Evolutionary conservation across 2,888 invertebrate genomes (phyloP).

Genomic region (Tuta absoluta): DNA sequence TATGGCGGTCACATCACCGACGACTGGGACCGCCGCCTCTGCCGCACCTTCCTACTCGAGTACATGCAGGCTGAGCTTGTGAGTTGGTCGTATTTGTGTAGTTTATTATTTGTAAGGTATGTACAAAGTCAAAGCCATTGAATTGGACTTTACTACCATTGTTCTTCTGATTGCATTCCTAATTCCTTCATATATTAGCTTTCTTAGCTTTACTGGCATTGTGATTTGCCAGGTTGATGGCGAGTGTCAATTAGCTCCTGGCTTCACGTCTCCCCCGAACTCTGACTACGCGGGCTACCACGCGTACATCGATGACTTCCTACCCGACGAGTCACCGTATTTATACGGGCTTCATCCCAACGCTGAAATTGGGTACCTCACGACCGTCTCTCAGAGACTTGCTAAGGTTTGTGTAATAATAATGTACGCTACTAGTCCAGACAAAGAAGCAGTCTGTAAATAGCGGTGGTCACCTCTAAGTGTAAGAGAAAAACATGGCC

Average conservation of each 20-base stretch:
- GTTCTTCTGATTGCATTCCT: too few species aligned
- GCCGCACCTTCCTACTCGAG: conserved; percentile 91
- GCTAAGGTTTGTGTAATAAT: conserved; percentile 79
- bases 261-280: conserved; percentile 93
- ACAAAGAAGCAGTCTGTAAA: too few species aligned
- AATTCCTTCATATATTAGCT: too few species aligned
- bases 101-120: too few species aligned
- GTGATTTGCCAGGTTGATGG: conserved; percentile 85
- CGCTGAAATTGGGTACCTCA: conserved; percentile 96
- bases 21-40: conserved; percentile 95
- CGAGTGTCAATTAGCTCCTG: conserved; percentile 89
- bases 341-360: conserved; percentile 96
- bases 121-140: too few species aligned
- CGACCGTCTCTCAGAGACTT: conserved; percentile 90
- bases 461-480: too few species aligned
- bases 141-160: too few species aligned
- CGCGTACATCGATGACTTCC: conserved; percentile 90
- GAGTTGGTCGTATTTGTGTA: conserved; percentile 28
- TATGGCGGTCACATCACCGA: conserved; percentile 98
- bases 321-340: conserved; percentile 94
- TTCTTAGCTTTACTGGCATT: neutral
- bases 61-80: conserved; percentile 93
- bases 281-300: conserved; percentile 94
- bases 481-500: neutral
- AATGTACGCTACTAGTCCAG: too few species aligned